Base-by-base conservation (phyloP, 1,140 invertebrate genomes). In the Coptotermes formosanus region DNA sequence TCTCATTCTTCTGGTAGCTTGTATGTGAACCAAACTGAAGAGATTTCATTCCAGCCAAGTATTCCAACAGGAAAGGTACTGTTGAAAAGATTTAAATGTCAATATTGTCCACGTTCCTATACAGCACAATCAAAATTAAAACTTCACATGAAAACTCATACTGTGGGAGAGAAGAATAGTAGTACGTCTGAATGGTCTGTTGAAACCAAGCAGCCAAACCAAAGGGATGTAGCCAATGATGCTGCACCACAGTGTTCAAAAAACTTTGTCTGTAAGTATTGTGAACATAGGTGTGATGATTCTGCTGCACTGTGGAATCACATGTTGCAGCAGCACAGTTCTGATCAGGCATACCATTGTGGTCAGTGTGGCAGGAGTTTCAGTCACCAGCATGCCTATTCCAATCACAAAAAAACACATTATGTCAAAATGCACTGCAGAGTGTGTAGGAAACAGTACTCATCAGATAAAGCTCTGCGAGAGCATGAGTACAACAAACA, bases 391-490 rank as follows among this genome's bases (percentile, higher is more conserved):
- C 14, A 19, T 25, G 43, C 48, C 19, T 59, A 25, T n/a, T 55
- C 48, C 7, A 84, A 45, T 30, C 83, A 84, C 83, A 55, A n/a
- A 48, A 48, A 45, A n/a, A 64, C n/a, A 55, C 83, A 84, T 23
- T 25, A n/a, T 84, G 48, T 55, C 44, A 84, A 83, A 21, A 52
- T 32, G 48, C 32, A n/a, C 83, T 55, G 48, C 19, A 32, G 83
- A 21, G 45, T 32, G 45, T 59, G 48, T 55, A 8, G 14, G 14
- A 52, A 84, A 84, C 48, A 21, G 6, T 84, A 52, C 48, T 84
- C 30, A 25, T 52, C 30, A 23, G 16, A 6, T 4, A 84, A 38
- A 25, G 83, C 30, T 9, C 11, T 38, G 83, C 14, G 83, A 25
- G 83, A 55, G 21, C 44, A 38, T 30, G 48, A 32, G 32, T 52